Percentiles rank a stretch among this genome's conserved stretches.
phyloP scores from a whole-genome alignment of 2,797 vertebrate genomes.

The Pipistrellus pipistrellus region DNA sequence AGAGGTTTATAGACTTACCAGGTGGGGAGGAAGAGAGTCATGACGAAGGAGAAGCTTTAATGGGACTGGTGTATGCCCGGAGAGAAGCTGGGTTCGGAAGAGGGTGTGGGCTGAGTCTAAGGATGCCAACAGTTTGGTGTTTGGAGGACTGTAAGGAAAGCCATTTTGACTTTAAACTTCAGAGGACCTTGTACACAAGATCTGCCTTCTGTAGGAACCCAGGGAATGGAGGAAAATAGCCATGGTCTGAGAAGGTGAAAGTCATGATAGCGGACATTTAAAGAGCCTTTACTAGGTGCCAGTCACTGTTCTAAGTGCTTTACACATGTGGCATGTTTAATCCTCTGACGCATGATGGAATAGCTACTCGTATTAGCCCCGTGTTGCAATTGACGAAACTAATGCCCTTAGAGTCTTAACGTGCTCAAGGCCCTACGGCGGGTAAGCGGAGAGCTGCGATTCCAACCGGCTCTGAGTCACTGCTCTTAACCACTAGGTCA shows the following conservation, averaged over 20 bases:
- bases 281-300: neutral
- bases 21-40: neutral
- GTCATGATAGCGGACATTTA: neutral
- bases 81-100: constrained; percentile 8
- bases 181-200: neutral
- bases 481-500: constrained; percentile 24
- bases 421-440: neutral
- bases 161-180: constrained; percentile 25
- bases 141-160: neutral
- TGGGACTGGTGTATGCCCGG: neutral
- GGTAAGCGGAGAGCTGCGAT: neutral
- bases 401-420: neutral
- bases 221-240: neutral
- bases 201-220: neutral
- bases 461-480: constrained; percentile 39
- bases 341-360: neutral
- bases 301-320: neutral
- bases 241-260: neutral
- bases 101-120: neutral
- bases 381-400: neutral
- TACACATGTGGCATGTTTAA: neutral
- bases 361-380: neutral
- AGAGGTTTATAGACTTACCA: neutral
- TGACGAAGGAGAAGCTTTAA: neutral
- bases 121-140: neutral